Conservation (phyloP, 2,113 vertebrate genomes). For the Cacatua alba region DNA sequence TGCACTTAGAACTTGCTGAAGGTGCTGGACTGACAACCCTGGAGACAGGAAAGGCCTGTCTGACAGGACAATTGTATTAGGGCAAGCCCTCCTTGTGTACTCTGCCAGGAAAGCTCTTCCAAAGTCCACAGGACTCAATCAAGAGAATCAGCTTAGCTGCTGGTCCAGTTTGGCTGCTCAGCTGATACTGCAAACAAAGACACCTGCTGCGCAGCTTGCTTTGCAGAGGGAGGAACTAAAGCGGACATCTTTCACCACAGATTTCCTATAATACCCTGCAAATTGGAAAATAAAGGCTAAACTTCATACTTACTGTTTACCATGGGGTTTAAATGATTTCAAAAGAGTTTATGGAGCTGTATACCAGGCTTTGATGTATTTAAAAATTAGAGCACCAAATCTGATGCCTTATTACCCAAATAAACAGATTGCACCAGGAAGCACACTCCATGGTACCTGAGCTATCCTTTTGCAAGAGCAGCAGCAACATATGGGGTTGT, state of each 20-base stretch:
- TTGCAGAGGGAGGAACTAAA: not conserved
- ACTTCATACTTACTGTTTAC: not conserved
- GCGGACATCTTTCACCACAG: not conserved
- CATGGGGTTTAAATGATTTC: not conserved
- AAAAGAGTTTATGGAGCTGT: not conserved
- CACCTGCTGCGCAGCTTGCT: not conserved
- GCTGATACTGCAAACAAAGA: not conserved
- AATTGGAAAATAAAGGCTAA: not conserved
- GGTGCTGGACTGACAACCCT: not conserved
- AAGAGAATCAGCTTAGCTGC: not conserved
- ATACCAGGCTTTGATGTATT: not conserved
- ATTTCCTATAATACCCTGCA: not conserved
- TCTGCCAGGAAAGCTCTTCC: not conserved
- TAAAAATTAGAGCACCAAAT: not conserved
- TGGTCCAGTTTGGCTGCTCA: not conserved
- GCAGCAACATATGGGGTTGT: not conserved
- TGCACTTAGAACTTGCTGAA: not conserved
- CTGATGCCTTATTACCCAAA: not conserved
- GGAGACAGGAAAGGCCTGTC: not conserved
- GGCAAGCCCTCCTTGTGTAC: not conserved
- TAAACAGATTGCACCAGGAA: not conserved
- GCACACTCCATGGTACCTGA: not conserved
- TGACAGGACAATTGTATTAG: not conserved
- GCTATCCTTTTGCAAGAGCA: not conserved
- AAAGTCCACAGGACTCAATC: not conserved